Conservation (phyloP, 1,140 invertebrate genomes). For the Lepidostoma basale region DNA sequence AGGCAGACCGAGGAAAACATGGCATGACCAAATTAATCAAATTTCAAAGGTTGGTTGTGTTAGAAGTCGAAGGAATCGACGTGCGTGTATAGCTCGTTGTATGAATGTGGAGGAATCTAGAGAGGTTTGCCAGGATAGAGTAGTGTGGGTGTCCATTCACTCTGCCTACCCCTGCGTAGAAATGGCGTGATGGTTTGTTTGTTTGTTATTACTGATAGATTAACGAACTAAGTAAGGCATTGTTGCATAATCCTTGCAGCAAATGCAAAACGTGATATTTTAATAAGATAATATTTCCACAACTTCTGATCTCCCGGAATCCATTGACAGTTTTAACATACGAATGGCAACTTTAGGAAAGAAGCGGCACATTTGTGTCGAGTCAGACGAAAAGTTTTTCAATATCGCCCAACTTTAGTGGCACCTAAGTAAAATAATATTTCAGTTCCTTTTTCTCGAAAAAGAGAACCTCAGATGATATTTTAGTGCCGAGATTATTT, state of each 20-base stretch:
- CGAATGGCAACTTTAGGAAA: slow-evolving; percentile 13
- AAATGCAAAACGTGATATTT: background rate
- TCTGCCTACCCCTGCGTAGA: too few species aligned
- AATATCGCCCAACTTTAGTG: slow-evolving; percentile 39
- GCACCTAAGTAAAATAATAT: slow-evolving; percentile 44
- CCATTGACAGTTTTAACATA: slow-evolving; percentile 35
- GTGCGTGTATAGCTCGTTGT: too few species aligned
- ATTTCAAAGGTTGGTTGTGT: too few species aligned
- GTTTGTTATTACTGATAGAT: too few species aligned
- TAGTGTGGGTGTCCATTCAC: too few species aligned
- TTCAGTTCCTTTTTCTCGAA: slow-evolving; percentile 35
- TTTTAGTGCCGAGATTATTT: slow-evolving; percentile 2
- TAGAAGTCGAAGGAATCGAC: too few species aligned
- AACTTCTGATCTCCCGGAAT: slow-evolving; percentile 14
- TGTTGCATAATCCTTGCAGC: background rate
- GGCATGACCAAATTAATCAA: too few species aligned
- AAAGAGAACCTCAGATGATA: slow-evolving; percentile 6
- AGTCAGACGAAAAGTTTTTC: slow-evolving; percentile 43
- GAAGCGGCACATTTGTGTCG: slow-evolving; percentile 16
- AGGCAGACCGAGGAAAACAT: too few species aligned
- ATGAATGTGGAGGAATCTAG: too few species aligned
- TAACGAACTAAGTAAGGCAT: too few species aligned
- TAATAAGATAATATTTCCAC: background rate
- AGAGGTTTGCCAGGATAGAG: too few species aligned
- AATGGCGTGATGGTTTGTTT: too few species aligned